phyloP scores from a whole-genome alignment of 2,113 vertebrate genomes.

The Ophiodon elongatus region DNA sequence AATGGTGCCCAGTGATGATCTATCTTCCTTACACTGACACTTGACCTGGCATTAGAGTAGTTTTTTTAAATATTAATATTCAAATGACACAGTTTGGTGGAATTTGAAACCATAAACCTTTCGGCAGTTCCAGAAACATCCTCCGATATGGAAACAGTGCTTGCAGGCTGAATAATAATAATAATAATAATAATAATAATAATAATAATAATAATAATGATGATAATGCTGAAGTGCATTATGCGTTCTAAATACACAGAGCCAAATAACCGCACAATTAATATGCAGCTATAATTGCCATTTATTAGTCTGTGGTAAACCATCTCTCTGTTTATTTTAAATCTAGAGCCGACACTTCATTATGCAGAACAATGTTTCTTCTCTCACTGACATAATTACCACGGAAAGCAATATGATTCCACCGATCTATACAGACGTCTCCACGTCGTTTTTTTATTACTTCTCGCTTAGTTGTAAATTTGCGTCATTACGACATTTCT shows the following conservation, averaged over 20 bases:
- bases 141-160: background rate
- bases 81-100: background rate
- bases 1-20: background rate
- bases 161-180: background rate
- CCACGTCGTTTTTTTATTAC: background rate
- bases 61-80: slow-evolving; percentile 1
- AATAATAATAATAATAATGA: background rate
- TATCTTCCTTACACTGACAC: background rate
- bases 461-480: background rate
- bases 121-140: background rate
- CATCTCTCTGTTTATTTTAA: slow-evolving; percentile 3
- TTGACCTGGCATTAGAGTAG: background rate
- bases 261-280: background rate
- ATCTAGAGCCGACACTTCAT: background rate
- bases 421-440: background rate
- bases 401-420: background rate
- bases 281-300: slow-evolving; percentile 1
- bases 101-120: background rate
- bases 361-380: background rate
- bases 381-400: background rate
- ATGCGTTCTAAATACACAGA: slow-evolving; percentile 1
- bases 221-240: background rate
- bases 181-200: background rate
- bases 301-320: background rate
- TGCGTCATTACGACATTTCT: background rate